These are phyloP conservation scores for Leucozona laternaria DNA, from an alignment of 2,888 invertebrate species.

Conservation along the genomic window DNA sequence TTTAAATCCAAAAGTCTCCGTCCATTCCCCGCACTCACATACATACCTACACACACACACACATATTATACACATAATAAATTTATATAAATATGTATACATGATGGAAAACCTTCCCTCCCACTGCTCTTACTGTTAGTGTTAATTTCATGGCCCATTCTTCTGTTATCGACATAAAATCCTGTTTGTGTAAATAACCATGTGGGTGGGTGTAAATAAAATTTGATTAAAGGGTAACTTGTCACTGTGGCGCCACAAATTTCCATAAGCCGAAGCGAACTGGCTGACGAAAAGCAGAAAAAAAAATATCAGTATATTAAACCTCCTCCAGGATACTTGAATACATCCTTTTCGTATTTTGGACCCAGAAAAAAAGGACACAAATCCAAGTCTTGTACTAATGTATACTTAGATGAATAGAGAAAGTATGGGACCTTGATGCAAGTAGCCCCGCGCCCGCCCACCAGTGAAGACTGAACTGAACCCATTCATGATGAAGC, in stretches of 20 bases:
- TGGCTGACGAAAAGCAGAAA: constrained; percentile 27
- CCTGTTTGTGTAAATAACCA: constrained; percentile 76
- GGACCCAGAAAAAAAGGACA: constrained; percentile 50
- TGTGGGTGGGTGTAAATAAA: constrained; percentile 80
- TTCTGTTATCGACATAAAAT: constrained; percentile 74
- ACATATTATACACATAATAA: neutral
- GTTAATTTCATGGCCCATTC: constrained; percentile 73
- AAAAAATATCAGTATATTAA: neutral
- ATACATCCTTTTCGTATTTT: constrained; percentile 51
- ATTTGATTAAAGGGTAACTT: constrained; percentile 80
- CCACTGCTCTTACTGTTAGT: constrained; percentile 30
- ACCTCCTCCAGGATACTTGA: constrained; percentile 31
- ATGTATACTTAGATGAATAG: neutral
- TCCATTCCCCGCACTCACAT: neutral
- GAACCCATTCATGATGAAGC: constrained; percentile 12
- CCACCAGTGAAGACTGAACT: too few species aligned
- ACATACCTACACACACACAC: neutral
- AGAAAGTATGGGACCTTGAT: constrained; percentile 11
- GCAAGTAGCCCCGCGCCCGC: constrained; percentile 15
- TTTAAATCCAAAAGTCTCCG: constrained; percentile 42
- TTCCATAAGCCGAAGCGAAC: constrained; percentile 75
- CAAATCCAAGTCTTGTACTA: constrained; percentile 15
- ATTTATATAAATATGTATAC: constrained; percentile 15
- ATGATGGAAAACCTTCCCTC: neutral
- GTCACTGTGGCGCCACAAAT: constrained; percentile 80